Base-by-base conservation (phyloP, 2,797 vertebrate species). In the Enteromius anoplus region DNA sequence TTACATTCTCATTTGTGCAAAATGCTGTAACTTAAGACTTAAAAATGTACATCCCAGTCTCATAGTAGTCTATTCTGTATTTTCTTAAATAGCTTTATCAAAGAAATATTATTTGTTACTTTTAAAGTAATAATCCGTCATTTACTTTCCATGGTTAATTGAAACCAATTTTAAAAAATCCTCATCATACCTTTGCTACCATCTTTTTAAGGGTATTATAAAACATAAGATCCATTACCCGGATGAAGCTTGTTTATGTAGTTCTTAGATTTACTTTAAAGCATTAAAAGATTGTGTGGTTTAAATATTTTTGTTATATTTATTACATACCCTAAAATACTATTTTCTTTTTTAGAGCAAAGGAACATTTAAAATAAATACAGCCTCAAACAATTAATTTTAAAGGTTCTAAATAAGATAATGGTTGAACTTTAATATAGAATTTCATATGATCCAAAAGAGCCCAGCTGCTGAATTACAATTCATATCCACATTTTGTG, bases 11-110 rank as follows among this genome's bases (percentile, higher is more conserved):
- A 78, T 71, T 37, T 8, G 53, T 71, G 70, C 47, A 60, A 49
- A 77, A 82, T 66, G 23, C 60, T 82, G 14, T 73, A 66, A 75
- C 42, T 34, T 53, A 75, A 72, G n/a, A 64, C 14, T 37, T 81
- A 42, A 66, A 65, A 75, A 75, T 37, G 71, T 26, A 62, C 75
- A 37, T 68, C 72, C 45, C 62, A 55, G 34, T 3, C 15, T 47
- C 51, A 8, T 45, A 40, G 47, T 62, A 26, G 80, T 65, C 9
- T 81, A 26, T 34, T 10, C 12, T 62, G 69, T 64, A 81, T 81
- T 81, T 72, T 81, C 66, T 32, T 72, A 60, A 60, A 21, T 60
- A 58, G 47, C 5, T 71, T 68, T 79, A 55, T 80, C n/a, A 26
- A 21, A 42, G 10, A 70, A 55, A 29, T 80, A 55, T 42, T 21